These are phyloP conservation scores for Himalopsyche japonica DNA, from an alignment of 2,888 invertebrate species.

Conservation along the genomic window DNA sequence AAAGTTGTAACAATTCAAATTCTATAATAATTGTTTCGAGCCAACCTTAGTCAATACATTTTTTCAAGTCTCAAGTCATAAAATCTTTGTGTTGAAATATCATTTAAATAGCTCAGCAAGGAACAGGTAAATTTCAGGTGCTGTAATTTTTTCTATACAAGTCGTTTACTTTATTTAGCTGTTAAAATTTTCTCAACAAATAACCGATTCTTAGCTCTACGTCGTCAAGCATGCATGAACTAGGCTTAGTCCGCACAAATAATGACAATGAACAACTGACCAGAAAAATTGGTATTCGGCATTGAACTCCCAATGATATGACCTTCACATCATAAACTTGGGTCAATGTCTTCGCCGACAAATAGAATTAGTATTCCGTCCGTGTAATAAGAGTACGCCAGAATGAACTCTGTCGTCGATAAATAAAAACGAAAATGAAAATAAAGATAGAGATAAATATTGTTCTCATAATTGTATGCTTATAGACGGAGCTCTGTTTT, in stretches of 20 bases:
- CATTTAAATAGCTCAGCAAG: too few species aligned
- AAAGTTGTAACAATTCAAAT: too few species aligned
- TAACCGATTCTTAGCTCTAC: too few species aligned
- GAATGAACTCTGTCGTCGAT: not conserved
- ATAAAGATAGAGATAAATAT: not conserved
- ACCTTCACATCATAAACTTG: not conserved
- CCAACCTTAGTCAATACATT: too few species aligned
- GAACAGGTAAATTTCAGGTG: too few species aligned
- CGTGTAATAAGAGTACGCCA: not conserved
- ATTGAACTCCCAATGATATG: not conserved
- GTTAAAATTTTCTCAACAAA: too few species aligned
- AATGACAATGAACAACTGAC: not conserved
- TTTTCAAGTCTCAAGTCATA: too few species aligned
- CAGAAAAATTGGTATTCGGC: not conserved
- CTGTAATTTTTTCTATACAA: too few species aligned
- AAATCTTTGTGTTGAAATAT: too few species aligned
- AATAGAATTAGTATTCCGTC: not conserved
- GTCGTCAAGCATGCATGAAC: too few species aligned
- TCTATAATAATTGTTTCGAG: too few species aligned
- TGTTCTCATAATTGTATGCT: not conserved
- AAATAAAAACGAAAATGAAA: not conserved
- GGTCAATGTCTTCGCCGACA: not conserved
- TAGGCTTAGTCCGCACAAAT: not conserved
- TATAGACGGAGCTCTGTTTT: not conserved
- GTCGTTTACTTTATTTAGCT: too few species aligned